Conservation (phyloP, 2,797 vertebrate genomes). For the Poeciliopsis turneri region DNA sequence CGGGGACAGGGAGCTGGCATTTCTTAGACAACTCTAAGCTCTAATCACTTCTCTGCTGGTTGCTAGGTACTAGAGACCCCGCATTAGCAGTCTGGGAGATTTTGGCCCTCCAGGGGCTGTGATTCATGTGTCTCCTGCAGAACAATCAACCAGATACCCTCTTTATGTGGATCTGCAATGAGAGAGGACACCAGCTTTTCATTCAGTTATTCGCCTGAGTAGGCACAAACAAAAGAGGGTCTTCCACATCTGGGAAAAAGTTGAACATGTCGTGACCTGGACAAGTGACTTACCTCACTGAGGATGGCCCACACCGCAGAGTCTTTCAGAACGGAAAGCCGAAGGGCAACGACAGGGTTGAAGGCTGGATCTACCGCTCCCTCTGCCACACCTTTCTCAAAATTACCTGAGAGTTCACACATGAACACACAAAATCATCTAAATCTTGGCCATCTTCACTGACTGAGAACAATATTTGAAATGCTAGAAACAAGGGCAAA, state of each 20-base stretch:
- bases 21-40: slow-evolving; percentile 61
- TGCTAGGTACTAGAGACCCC: slow-evolving; percentile 64
- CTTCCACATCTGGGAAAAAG: not conserved
- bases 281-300: slow-evolving; percentile 88
- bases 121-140: slow-evolving; percentile 46
- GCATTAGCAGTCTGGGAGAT: slow-evolving; percentile 62
- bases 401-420: slow-evolving; percentile 83
- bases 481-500: not conserved
- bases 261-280: not conserved
- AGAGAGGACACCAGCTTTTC: slow-evolving; percentile 45
- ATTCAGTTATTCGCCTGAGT: slow-evolving; percentile 7
- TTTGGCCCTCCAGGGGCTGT: slow-evolving; percentile 54
- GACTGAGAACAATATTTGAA: not conserved
- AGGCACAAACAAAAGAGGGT: not conserved
- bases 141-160: slow-evolving; percentile 86
- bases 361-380: slow-evolving; percentile 87
- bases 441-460: not conserved
- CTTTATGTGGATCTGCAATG: slow-evolving; percentile 96
- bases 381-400: slow-evolving; percentile 93
- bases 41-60: slow-evolving; percentile 71
- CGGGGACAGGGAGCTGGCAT: slow-evolving; percentile 48
- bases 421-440: slow-evolving; percentile 3
- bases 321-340: slow-evolving; percentile 91
- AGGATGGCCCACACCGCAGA: slow-evolving; percentile 97
- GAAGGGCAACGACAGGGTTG: slow-evolving; percentile 91